Percentiles rank a stretch among this genome's conserved stretches.
Conservation (phyloP, 2,888 invertebrate species). For the Athalia circularis region DNA sequence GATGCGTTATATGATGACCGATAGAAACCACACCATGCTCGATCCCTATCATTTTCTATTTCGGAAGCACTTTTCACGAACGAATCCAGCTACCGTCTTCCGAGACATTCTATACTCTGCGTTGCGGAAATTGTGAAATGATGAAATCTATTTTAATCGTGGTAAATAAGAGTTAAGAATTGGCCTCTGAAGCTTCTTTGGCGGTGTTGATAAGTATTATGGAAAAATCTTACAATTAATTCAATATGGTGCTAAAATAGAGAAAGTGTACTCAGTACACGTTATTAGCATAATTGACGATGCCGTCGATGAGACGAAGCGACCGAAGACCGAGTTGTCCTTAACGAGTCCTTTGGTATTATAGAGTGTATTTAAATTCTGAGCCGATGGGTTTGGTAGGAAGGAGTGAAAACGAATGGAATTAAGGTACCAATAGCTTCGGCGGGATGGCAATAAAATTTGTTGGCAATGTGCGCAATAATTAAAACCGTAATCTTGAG, state of each 20-base stretch:
- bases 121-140: too few relatives aligned
- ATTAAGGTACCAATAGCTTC: constrained; percentile 27
- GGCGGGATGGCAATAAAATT: constrained; percentile 44
- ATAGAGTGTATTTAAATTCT: not conserved
- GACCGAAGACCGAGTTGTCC: not conserved
- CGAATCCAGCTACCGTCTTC: constrained; percentile 16
- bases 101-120: not conserved
- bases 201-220: not conserved
- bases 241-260: too few relatives aligned
- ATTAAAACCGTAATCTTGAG: constrained; percentile 44
- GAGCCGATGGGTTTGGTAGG: constrained; percentile 6
- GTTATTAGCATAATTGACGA: not conserved
- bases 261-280: too few relatives aligned
- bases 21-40: not conserved
- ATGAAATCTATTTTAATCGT: too few relatives aligned
- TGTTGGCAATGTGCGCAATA: constrained; percentile 45
- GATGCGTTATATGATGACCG: not conserved
- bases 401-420: constrained; percentile 11
- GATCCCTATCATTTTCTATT: not conserved
- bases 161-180: not conserved
- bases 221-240: not conserved
- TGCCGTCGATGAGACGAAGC: not conserved
- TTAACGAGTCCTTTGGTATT: not conserved
- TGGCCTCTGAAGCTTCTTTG: not conserved
- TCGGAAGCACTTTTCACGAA: too few relatives aligned